Evolutionary conservation across 2,113 vertebrate genomes (phyloP).

Genomic region (Prinia subflava): DNA sequence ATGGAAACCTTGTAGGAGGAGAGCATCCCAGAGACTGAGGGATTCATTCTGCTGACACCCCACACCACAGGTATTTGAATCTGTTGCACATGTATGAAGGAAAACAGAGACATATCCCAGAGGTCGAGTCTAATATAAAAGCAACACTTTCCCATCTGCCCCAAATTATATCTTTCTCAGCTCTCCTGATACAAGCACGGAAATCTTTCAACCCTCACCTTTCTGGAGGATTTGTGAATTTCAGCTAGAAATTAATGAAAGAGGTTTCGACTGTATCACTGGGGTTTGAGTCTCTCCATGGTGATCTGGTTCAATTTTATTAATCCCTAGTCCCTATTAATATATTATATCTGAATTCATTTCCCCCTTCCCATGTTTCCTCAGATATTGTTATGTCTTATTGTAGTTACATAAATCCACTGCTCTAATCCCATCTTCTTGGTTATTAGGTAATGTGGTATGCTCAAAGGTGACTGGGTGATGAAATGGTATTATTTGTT

Average conservation of each 20-base stretch:
- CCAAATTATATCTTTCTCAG: neutral
- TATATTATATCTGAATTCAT: constrained; percentile 7
- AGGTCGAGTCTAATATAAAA: neutral
- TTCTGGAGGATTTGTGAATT: neutral
- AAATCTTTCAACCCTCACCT: neutral
- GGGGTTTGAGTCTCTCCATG: neutral
- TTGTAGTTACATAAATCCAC: constrained; percentile 24
- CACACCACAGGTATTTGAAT: neutral
- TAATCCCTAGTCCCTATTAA: neutral
- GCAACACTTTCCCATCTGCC: neutral
- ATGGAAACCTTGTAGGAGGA: neutral
- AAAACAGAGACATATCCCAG: neutral
- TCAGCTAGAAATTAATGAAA: neutral
- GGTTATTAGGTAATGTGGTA: constrained; percentile 61
- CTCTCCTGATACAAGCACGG: neutral
- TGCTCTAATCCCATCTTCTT: constrained; percentile 42
- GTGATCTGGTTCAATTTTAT: neutral
- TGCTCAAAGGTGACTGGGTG: constrained; percentile 27
- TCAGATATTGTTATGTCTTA: constrained; percentile 25
- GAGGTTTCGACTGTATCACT: neutral
- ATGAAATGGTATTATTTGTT: constrained; percentile 59
- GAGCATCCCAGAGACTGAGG: neutral
- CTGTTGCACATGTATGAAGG: neutral
- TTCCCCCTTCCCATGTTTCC: neutral
- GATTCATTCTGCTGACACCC: fast-evolving